A percentile compares a stretch with the other conserved stretches of the same genome.
phyloP scores from a whole-genome alignment of 2,888 invertebrate species.

The Pyrrhosoma nymphula region DNA sequence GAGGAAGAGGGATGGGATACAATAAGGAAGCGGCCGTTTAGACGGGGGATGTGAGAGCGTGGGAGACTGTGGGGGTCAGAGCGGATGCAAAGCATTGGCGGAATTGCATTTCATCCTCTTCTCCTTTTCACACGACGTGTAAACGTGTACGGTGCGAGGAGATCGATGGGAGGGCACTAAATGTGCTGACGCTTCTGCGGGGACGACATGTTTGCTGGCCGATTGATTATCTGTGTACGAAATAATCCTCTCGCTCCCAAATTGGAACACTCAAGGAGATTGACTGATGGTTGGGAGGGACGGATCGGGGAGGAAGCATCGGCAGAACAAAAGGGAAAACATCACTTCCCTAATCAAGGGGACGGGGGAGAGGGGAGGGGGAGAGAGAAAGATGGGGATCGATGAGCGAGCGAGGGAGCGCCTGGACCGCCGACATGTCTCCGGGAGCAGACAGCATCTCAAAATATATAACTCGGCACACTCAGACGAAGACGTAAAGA shows the following conservation, averaged over 20 bases:
- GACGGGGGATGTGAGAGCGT: not conserved
- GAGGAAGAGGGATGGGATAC: too few relatives aligned
- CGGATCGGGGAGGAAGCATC: not conserved
- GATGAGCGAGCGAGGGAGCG: not conserved
- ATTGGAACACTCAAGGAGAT: slow-evolving; percentile 32
- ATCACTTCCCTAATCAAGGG: slow-evolving; percentile 28
- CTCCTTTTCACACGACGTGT: not conserved
- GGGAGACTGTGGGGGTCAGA: not conserved
- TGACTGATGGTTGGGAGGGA: not conserved
- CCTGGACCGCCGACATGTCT: slow-evolving; percentile 21
- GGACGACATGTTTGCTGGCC: not conserved
- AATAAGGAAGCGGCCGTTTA: too few relatives aligned
- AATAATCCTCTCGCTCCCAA: slow-evolving; percentile 31
- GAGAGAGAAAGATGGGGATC: too few relatives aligned
- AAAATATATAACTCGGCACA: not conserved
- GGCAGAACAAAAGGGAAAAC: not conserved
- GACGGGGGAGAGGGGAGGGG: not conserved
- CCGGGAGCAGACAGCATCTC: not conserved
- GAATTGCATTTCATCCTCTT: not conserved
- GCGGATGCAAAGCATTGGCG: not conserved
- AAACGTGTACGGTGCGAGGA: not conserved
- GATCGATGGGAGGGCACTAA: not conserved
- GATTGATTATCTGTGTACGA: slow-evolving; percentile 31
- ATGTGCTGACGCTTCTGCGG: slow-evolving; percentile 4
- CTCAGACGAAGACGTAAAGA: not conserved